Evolutionary conservation across 2,888 invertebrate genomes (phyloP).

Genomic region (Chirona hameri): DNA sequence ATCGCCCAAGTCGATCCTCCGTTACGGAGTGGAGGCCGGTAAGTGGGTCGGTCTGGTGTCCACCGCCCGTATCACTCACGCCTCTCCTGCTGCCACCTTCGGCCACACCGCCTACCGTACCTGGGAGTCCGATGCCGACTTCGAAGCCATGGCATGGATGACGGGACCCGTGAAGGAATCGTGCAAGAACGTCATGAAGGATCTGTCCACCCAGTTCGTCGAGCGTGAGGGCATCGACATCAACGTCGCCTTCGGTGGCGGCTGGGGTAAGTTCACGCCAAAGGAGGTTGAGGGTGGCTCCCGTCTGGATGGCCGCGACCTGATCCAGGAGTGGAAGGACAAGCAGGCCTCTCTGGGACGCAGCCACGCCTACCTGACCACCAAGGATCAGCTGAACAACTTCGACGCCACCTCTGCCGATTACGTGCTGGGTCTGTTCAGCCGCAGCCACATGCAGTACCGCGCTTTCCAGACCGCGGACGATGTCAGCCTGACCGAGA

Average conservation of each 20-base stretch:
- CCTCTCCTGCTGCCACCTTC: constrained; percentile 12
- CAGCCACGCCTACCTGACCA: constrained; percentile 1
- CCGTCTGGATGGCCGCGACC: constrained; percentile 22
- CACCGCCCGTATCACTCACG: constrained; percentile 6
- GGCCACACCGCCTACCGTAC: constrained; percentile 4
- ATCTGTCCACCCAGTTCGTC: background rate
- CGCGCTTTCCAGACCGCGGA: background rate
- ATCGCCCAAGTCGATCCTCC: constrained; percentile 24
- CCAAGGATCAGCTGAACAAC: background rate
- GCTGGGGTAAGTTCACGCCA: constrained; percentile 5
- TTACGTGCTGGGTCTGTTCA: constrained; percentile 6
- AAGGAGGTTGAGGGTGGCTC: background rate
- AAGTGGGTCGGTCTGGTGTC: constrained; percentile 22
- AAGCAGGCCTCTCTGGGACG: constrained; percentile 11
- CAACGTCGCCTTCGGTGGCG: constrained; percentile 6
- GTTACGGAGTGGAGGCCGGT: constrained; percentile 24
- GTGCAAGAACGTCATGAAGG: constrained; percentile 12
- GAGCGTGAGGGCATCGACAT: background rate
- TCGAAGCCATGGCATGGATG: background rate
- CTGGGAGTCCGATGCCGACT: constrained; percentile 4
- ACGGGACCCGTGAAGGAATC: background rate
- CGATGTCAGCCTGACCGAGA: constrained; percentile 1
- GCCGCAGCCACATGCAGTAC: constrained; percentile 7
- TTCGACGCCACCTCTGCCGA: background rate
- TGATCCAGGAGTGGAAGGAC: constrained; percentile 27